Evolutionary conservation across 2,113 vertebrate species (phyloP), one percentile per base, ranked within the genome.

Genomic region (Delphinapterus leucas): DNA sequence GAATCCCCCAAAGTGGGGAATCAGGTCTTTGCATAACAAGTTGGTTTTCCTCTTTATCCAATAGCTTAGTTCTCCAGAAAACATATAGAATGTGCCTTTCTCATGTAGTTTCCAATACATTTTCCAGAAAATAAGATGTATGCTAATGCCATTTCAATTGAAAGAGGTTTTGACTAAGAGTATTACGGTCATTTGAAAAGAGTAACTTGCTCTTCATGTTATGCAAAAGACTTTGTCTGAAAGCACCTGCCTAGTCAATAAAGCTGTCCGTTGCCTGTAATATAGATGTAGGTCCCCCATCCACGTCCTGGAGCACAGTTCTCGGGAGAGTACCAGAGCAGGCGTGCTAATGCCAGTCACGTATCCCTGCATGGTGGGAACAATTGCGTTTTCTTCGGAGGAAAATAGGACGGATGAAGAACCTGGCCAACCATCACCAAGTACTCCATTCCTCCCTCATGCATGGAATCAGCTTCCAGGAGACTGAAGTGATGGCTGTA

Each of bases 271-370:
- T 10, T 31, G n/a, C 41, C 17, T 26, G 0, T n/a, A 3, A 44
- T 33, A 21, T 0, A 55, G 68, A 44, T 1, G 18, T 1, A 3
- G 23, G 31, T 21, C 58, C 68, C 31, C 53, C 6, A 0, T 9
- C 25, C 4, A 10, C n/a, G 28, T 80, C n/a, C 80, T 14, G 31
- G 28, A 65, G 31, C 20, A 25, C 15, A 1, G 12, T 20, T 73
- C 41, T 85, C 28, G 28, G n/a, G 26, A 77, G 65, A 67, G 36
- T 8, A 53, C n/a, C 36, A 10, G n/a, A 36, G 25, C 9, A 58
- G 21, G n/a, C 53, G 6, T 0, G 2, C 21, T 36, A 18, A 63
- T 14, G 9, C 5, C 0, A 61, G 9, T 33, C 58, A 73, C 23
- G 38, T 80, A 67, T 5, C 21, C 20, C 67, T 7, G 28, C 1